Base-by-base conservation (phyloP, 2,797 vertebrate genomes). In the Monodelphis domestica region DNA sequence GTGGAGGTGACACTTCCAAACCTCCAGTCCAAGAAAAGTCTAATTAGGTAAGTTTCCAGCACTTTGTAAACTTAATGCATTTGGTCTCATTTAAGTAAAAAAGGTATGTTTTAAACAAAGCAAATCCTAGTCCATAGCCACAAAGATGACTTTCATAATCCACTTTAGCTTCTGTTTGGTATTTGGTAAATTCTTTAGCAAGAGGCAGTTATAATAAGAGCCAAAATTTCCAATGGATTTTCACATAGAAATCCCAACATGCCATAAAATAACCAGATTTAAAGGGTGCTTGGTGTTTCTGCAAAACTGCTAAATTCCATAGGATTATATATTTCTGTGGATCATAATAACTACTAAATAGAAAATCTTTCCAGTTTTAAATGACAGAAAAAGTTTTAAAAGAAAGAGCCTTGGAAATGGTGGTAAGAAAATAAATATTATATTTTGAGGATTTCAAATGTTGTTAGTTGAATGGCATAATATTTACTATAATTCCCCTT, bases 81-180 rank as follows among this genome's bases (percentile, higher is more conserved):
- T 96, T 96, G 94, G 91, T 90, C 95, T 95, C 90, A 96, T 96
- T 97, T 89, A 97, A 96, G 95, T 94, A 87, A 97, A 84, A 95
- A 97, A 95, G 89, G 91, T 94, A 91, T 1, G 1, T 94, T 97
- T 96, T 94, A 95, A 91, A 92, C 56, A 93, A 90, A 93, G 56
- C 59, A 94, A 96, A 96, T 78, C 78, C 87, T 94, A 95, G 56
- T 78, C 95, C 78, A 53, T 91, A 92, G 33, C 91, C 96, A 92
- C 93, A 96, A 93, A 96, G 93, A 96, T 96, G 95, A 94, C 89
- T 97, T 97, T 95, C 94, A 90, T 93, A 28, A 2, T 52, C 56
- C 95, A 89, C 96, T 93, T 92, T 95, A 93, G 54, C 89, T 89
- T 96, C 91, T 93, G 52, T 89, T 96, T 93, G 88, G 78, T 95